Conservation (phyloP, 2,113 vertebrate genomes). For the cattle (Bos taurus) region DNA sequence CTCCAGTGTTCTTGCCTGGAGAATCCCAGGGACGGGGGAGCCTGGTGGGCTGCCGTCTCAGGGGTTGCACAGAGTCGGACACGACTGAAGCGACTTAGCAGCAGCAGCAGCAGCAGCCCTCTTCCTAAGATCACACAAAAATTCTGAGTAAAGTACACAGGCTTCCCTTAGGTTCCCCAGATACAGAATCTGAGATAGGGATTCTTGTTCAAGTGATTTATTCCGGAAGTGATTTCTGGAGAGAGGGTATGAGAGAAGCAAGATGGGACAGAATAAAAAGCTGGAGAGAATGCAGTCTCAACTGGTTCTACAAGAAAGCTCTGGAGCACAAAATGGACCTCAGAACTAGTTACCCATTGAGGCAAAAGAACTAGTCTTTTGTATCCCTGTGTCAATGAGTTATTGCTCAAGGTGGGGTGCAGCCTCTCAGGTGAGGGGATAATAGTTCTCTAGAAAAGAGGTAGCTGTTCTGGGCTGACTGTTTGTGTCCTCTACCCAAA, state of each 20-base stretch:
- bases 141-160: neutral
- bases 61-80: too few relatives aligned
- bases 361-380: neutral
- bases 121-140: neutral
- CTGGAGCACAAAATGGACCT: neutral
- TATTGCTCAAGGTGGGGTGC: neutral
- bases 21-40: too few relatives aligned
- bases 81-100: too few relatives aligned
- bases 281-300: neutral
- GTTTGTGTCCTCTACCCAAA: neutral
- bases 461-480: neutral
- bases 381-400: neutral
- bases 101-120: neutral
- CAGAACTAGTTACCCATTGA: neutral
- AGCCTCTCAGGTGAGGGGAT: neutral
- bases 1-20: too few relatives aligned
- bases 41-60: too few relatives aligned
- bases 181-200: neutral
- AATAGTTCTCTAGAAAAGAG: neutral
- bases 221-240: neutral
- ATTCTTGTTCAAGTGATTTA: neutral
- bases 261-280: neutral
- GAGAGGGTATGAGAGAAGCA: neutral
- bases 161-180: neutral
- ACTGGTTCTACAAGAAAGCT: neutral